Base-by-base conservation (phyloP, 2,888 invertebrate species). In the Balanococcus diminutus region DNA sequence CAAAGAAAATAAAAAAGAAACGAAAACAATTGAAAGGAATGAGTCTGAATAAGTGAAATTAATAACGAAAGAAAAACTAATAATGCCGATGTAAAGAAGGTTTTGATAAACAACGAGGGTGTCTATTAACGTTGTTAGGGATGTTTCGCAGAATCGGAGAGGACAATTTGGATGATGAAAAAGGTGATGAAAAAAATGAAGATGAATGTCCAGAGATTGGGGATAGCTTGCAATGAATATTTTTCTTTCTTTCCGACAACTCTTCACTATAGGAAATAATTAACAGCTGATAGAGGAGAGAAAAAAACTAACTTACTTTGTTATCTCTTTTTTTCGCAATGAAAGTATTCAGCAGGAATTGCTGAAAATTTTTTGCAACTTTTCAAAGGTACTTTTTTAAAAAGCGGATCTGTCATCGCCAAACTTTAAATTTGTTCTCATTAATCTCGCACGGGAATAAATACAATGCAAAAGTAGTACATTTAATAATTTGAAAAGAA, bases 21-120 rank as follows among this genome's bases (percentile, higher is more conserved):
- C 75, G 84, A 84, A 84, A 84, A 84, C 84, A 84, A 84, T 84
- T 84, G 84, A 84, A 84, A 75, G 84, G 72, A 84, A 84, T 84
- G 84, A 84, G 84, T 84, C 46, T 84, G 84, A 84, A 84, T 84
- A 84, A 84, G 84, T 84, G 84, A 84, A 84, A 84, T 84, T 84
- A 84, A 84, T 84, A 84, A 84, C 42, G 75, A 84, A 75, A 83
- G 67, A 75, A 84, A 84, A 84, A 84, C 84, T 84, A 84, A 84
- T 84, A 84, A 84, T 84, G 31, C 79, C 84, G 84, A 84, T 84
- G 84, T 79, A 84, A 84, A 84, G 46, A 84, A 84, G 75, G 75
- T 72, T 84, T 84, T 75, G 84, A 84, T 84, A 84, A 84, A 84
- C 84, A 84, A 84, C 72, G 84, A 84, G 84, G 75, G 84, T 42